Evolutionary conservation across 2,888 invertebrate genomes (phyloP).

Genomic region (Eremobia ochroleuca): DNA sequence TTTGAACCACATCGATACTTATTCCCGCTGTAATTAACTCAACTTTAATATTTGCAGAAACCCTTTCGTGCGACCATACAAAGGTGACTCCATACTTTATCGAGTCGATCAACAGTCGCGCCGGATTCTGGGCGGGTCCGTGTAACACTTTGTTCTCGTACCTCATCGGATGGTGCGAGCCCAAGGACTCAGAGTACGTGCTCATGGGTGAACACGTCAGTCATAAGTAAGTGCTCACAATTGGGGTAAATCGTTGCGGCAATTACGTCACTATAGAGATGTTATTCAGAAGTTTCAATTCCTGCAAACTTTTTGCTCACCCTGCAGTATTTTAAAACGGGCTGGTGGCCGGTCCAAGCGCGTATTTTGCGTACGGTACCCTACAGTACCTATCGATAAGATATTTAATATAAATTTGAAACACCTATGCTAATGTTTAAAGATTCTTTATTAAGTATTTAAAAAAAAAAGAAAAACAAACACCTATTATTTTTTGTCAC

Average conservation of each 20-base stretch:
- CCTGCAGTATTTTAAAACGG: not conserved
- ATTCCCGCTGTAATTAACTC: not conserved
- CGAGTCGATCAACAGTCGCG: constrained; percentile 95
- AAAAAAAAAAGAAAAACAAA: too few relatives aligned
- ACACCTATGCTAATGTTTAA: too few relatives aligned
- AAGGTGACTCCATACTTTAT: constrained; percentile 97
- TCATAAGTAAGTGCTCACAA: constrained; percentile 91
- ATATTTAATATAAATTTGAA: not conserved
- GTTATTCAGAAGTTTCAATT: constrained; percentile 33
- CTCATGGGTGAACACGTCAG: constrained; percentile 96
- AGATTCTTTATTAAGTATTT: too few relatives aligned
- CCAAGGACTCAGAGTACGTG: constrained; percentile 94
- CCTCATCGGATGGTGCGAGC: constrained; percentile 96
- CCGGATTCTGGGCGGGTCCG: constrained; percentile 96
- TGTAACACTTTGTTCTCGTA: constrained; percentile 96
- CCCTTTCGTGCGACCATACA: constrained; percentile 96
- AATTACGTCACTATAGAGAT: constrained; percentile 26
- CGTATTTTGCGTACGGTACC: too few relatives aligned
- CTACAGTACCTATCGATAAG: not conserved
- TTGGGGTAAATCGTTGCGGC: constrained; percentile 39
- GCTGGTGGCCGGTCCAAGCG: too few relatives aligned
- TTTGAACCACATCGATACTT: not conserved
- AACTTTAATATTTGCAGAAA: constrained; percentile 90
- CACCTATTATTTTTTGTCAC: too few relatives aligned
- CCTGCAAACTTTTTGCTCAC: not conserved